Evolutionary conservation across 2,888 invertebrate species (phyloP).

Genomic region (Andrena hattorfiana): DNA sequence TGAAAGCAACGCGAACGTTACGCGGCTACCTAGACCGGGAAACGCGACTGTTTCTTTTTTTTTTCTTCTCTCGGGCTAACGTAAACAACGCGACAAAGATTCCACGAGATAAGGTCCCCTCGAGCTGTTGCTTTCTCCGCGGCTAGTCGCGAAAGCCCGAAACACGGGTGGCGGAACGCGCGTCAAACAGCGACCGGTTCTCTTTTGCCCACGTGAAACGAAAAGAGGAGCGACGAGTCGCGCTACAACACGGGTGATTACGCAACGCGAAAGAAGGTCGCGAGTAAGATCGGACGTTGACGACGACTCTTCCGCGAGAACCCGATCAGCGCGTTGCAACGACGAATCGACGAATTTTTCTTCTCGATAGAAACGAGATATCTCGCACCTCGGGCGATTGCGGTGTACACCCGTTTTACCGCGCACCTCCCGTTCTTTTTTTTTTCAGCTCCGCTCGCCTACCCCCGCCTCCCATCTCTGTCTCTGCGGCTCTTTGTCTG

Average conservation of each 20-base stretch:
- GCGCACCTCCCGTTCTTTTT: no score
- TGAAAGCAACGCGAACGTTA: background rate
- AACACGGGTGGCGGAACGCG: background rate
- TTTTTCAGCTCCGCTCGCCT: no score
- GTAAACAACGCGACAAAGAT: no score
- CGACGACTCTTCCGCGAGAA: constrained; percentile 17
- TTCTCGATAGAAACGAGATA: no score
- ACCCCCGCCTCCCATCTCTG: no score
- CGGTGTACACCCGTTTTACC: no score
- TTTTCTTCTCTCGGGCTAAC: no score
- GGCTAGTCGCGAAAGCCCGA: background rate
- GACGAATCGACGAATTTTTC: background rate
- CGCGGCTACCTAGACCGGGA: background rate
- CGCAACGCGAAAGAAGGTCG: constrained; percentile 58
- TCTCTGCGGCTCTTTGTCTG: background rate
- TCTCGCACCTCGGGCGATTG: no score
- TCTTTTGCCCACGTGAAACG: background rate
- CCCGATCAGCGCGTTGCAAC: background rate
- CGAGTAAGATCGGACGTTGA: constrained; percentile 31
- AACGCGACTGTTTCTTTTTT: no score
- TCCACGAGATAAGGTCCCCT: no score
- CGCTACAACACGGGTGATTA: constrained; percentile 27
- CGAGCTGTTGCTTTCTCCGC: no score
- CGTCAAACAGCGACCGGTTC: background rate
- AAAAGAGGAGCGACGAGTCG: constrained; percentile 31